phyloP scores from a whole-genome alignment of 2,797 vertebrate species.

The Bucorvus abyssinicus region DNA sequence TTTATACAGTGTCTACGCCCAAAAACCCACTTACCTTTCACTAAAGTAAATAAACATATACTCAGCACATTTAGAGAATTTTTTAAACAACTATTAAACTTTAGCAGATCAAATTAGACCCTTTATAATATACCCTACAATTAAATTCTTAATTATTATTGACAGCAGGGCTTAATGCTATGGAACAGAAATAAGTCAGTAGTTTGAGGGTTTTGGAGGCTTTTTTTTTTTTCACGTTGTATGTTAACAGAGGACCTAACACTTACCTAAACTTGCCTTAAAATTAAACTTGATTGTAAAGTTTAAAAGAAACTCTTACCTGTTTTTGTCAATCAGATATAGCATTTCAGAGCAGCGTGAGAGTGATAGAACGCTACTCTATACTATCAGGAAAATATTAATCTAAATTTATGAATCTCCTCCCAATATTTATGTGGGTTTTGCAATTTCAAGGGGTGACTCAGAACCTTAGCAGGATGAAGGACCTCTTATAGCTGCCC shows the following conservation, averaged over 20 bases:
- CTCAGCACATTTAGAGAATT: not conserved
- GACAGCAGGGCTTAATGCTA: not conserved
- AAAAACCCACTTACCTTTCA: not conserved
- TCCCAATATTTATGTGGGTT: not conserved
- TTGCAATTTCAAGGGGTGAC: not conserved
- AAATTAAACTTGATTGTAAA: not conserved
- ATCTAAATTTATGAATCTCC: not conserved
- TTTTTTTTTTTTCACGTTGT: not conserved
- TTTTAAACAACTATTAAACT: not conserved
- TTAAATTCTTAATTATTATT: not conserved
- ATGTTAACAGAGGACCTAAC: not conserved
- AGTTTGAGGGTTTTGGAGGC: not conserved
- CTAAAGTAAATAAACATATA: not conserved
- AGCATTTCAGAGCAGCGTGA: not conserved
- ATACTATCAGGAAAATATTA: not conserved
- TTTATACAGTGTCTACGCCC: not conserved
- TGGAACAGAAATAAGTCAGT: not conserved
- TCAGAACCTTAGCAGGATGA: not conserved
- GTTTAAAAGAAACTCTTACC: not conserved
- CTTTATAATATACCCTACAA: not conserved
- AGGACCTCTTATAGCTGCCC: not conserved
- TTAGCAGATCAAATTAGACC: not conserved
- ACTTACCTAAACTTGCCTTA: not conserved
- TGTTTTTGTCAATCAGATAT: not conserved
- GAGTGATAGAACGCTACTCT: accelerated